phyloP scores from a whole-genome alignment of 2,797 vertebrate species.

The Chrysolophus pictus region DNA sequence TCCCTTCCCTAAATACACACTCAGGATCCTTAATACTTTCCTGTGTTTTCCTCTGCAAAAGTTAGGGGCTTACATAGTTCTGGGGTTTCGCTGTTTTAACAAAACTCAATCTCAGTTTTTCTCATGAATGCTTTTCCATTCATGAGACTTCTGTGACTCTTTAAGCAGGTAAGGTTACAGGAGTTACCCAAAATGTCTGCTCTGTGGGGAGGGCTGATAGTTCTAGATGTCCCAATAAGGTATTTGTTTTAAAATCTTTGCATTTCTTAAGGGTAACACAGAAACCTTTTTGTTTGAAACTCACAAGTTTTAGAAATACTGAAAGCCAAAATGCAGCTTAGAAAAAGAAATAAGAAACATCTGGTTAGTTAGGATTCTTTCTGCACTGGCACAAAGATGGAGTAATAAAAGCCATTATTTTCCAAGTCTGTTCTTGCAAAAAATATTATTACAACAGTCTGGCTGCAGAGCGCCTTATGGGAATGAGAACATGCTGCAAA shows the following conservation, averaged over 20 bases:
- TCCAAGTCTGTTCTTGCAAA: slow-evolving; percentile 71
- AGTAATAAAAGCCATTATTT: slow-evolving; percentile 66
- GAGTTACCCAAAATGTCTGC: not conserved
- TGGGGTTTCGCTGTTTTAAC: not conserved
- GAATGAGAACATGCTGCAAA: slow-evolving; percentile 74
- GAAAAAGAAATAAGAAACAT: slow-evolving; percentile 77
- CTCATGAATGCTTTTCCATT: slow-evolving; percentile 6
- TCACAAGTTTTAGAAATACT: slow-evolving; percentile 44
- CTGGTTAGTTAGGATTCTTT: slow-evolving; percentile 64
- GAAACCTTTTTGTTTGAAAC: slow-evolving; percentile 71
- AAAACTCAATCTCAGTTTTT: not conserved
- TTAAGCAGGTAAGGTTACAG: not conserved
- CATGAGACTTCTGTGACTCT: not conserved
- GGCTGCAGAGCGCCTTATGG: slow-evolving; percentile 63
- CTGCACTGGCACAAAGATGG: slow-evolving; percentile 65
- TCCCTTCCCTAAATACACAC: not conserved
- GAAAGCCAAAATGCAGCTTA: slow-evolving; percentile 52
- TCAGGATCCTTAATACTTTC: not conserved
- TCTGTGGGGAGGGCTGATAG: not conserved
- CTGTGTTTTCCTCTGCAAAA: not conserved
- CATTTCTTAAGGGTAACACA: slow-evolving; percentile 59
- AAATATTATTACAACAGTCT: slow-evolving; percentile 78
- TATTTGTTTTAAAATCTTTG: not conserved
- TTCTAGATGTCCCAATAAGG: not conserved
- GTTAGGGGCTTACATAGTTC: not conserved